phyloP scores from a whole-genome alignment of 2,797 vertebrate species.

The Clarias laeviceps region DNA sequence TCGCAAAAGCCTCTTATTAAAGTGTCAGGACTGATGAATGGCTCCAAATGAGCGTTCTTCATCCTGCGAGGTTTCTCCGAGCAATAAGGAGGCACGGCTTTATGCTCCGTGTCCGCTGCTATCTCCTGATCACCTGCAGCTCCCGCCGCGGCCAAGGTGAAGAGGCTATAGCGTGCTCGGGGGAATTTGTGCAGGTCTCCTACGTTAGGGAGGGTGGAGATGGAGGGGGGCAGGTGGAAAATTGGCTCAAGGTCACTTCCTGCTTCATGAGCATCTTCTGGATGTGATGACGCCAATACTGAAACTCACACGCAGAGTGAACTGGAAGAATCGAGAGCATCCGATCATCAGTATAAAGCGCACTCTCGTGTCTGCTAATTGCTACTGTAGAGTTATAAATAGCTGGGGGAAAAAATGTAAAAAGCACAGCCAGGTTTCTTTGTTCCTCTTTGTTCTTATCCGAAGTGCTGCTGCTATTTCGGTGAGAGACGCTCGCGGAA shows the following conservation, averaged over 20 bases:
- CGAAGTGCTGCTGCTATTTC: slow-evolving; percentile 56
- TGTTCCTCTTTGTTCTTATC: slow-evolving; percentile 51
- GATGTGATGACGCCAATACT: slow-evolving; percentile 50
- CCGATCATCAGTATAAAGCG: slow-evolving; percentile 28
- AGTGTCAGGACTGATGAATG: slow-evolving; percentile 71
- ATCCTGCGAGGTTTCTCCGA: slow-evolving; percentile 52
- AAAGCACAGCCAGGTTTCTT: slow-evolving; percentile 54
- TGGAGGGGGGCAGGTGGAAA: slow-evolving; percentile 7
- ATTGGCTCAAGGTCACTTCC: slow-evolving; percentile 50
- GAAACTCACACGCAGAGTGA: neutral
- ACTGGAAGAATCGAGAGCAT: neutral
- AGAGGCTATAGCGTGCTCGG: slow-evolving; percentile 49
- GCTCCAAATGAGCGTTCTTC: slow-evolving; percentile 58
- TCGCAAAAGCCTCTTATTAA: slow-evolving; percentile 64
- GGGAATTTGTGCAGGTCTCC: slow-evolving; percentile 59
- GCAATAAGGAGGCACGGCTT: slow-evolving; percentile 42
- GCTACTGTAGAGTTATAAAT: slow-evolving; percentile 57
- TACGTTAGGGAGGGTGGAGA: slow-evolving; percentile 45
- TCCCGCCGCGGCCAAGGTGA: slow-evolving; percentile 34
- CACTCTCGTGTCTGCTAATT: slow-evolving; percentile 59
- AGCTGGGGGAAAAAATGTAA: slow-evolving; percentile 11
- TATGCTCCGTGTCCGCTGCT: slow-evolving; percentile 49
- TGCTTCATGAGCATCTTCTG: slow-evolving; percentile 30
- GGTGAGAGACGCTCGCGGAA: slow-evolving; percentile 63
- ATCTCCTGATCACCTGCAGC: slow-evolving; percentile 50